phyloP scores from a whole-genome alignment of 1,140 invertebrate species.

The Drosophila carrolli region DNA sequence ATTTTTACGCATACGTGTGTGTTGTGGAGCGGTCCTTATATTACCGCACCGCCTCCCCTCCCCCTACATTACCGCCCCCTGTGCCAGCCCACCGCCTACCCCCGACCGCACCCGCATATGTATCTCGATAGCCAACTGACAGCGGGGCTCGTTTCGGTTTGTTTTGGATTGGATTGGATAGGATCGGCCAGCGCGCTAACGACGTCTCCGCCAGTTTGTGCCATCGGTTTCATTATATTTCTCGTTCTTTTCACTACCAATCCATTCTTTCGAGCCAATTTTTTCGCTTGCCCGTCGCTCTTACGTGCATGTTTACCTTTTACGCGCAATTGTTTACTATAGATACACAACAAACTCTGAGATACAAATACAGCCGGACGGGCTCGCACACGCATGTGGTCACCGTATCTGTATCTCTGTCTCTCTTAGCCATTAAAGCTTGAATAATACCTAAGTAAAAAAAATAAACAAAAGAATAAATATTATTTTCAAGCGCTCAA shows the following conservation, averaged over 20 bases:
- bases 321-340: conserved; percentile 78
- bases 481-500: conserved; percentile 30
- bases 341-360: conserved; percentile 69
- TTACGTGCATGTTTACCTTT: conserved; percentile 76
- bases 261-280: conserved; percentile 55
- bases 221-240: conserved; percentile 29
- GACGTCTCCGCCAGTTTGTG: conserved; percentile 35
- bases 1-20: conserved; percentile 60
- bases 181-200: conserved; percentile 43
- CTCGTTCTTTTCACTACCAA: conserved; percentile 37
- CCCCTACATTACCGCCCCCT: neutral
- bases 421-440: conserved; percentile 57
- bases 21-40: conserved; percentile 31
- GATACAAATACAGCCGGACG: conserved; percentile 52
- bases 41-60: neutral
- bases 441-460: conserved; percentile 68
- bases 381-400: conserved; percentile 16
- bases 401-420: conserved; percentile 38
- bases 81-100: neutral
- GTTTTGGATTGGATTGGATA: conserved; percentile 40
- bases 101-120: conserved; percentile 30
- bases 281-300: conserved; percentile 52
- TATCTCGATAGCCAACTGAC: conserved; percentile 62
- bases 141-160: conserved; percentile 32
- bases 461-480: conserved; percentile 50